phyloP scores from a whole-genome alignment of 1,140 invertebrate species.

The Hyles vespertilio region DNA sequence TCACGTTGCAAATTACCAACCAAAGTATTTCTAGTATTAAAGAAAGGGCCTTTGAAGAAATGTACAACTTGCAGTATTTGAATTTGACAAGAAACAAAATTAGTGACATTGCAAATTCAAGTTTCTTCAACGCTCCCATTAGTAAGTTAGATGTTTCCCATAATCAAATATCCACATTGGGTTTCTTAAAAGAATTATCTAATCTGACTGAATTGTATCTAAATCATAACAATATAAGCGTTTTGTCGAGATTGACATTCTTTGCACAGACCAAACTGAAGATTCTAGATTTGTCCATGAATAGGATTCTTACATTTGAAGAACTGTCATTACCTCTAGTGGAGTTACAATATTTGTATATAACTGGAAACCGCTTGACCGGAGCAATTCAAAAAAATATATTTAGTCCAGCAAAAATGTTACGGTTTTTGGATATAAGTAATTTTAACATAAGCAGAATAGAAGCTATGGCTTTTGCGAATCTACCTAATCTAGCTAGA shows the following conservation, averaged over 20 bases:
- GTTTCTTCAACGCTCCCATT: constrained; percentile 32
- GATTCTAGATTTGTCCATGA: constrained; percentile 48
- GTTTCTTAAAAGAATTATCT: constrained; percentile 12
- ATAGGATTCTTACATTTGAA: constrained; percentile 40
- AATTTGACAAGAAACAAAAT: constrained; percentile 53
- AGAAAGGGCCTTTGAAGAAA: constrained; percentile 37
- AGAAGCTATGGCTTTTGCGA: constrained; percentile 40
- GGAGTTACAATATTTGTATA: constrained; percentile 51
- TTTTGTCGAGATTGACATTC: constrained; percentile 31
- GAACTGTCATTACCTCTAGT: constrained; percentile 38
- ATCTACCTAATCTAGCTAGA: constrained; percentile 42
- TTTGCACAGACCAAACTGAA: constrained; percentile 33
- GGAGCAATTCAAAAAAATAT: constrained; percentile 36
- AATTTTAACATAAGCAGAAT: constrained; percentile 45
- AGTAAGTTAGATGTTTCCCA: constrained; percentile 38
- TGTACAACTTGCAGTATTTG: constrained; percentile 30
- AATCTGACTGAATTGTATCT: constrained; percentile 45
- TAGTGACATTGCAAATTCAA: constrained; percentile 27
- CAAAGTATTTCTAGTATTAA: constrained; percentile 42
- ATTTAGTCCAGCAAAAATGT: constrained; percentile 43
- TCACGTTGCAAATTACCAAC: constrained; percentile 33
- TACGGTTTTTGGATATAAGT: constrained; percentile 51
- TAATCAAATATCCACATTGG: constrained; percentile 1
- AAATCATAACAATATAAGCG: constrained; percentile 40
- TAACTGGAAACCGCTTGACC: constrained; percentile 38